Conservation (phyloP, 2,888 invertebrate species). For the Diploptera punctata region DNA sequence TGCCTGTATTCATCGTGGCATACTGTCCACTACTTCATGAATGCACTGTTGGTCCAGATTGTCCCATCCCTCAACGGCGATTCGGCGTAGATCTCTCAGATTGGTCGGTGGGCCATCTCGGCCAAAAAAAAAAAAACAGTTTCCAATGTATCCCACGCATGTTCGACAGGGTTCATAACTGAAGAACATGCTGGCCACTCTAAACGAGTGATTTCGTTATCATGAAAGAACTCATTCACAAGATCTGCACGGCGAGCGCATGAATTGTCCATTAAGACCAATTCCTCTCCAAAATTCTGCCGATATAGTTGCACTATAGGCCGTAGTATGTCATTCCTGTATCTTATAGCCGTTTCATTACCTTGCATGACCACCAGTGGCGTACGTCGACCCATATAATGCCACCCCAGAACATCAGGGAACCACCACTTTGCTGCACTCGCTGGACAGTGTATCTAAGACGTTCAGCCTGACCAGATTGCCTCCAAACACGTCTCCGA, state of each 20-base stretch:
- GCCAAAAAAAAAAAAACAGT: neutral
- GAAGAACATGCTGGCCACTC: conserved; percentile 15
- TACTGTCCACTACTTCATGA: neutral
- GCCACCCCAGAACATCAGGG: conserved; percentile 17
- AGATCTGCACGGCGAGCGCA: no score
- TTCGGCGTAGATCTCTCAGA: neutral
- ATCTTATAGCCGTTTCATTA: neutral
- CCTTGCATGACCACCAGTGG: neutral
- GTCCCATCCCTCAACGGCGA: neutral
- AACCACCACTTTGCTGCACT: conserved; percentile 10
- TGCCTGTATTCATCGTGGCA: conserved; percentile 8
- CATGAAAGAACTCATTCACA: no score
- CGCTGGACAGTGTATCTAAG: conserved; percentile 4
- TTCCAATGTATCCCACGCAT: conserved; percentile 8
- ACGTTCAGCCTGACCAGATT: neutral
- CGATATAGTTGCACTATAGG: conserved; percentile 11
- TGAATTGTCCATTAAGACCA: neutral
- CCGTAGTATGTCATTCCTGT: neutral
- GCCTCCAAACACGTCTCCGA: conserved; percentile 11
- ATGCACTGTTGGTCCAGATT: neutral
- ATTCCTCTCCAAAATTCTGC: neutral
- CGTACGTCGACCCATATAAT: neutral
- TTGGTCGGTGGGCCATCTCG: neutral
- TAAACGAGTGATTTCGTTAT: neutral
- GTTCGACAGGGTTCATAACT: conserved; percentile 6